Base-by-base conservation (phyloP, 2,113 vertebrate genomes). In the Melanotaenia duboulayi region DNA sequence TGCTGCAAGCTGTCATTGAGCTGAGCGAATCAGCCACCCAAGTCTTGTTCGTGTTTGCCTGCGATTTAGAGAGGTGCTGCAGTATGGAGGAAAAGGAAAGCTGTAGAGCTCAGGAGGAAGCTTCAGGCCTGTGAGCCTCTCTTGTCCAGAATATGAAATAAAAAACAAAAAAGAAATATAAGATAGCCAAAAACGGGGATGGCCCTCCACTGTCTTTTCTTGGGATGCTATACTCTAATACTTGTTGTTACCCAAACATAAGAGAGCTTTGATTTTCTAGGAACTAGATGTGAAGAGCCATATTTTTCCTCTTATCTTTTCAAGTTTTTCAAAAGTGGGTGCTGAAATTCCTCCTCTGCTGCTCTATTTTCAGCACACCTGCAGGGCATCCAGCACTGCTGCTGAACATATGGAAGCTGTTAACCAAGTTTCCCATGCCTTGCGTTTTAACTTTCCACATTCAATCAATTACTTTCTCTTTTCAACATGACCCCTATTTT, bases 321-420 rank as follows among this genome's bases (percentile, higher is more conserved):
- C 73, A 78, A 88, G 74, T 71, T 46, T 84, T 82, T 86, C 74
- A 87, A 72, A 49, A 54, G 55, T 22, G 0, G 37, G 37, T 64
- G 83, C 82, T 80, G 81, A 84, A 84, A 87, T 76, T n/a, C 73
- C 81, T 84, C 76, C 74, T 76, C 37, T 76, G 68, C 76, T 80
- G 62, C 60, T 67, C 76, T 89, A 85, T 90, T 86, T 84, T 50
- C 74, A 83, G 78, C 82, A 50, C 71, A 88, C 73, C 84, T 88
- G 75, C 58, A 88, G 82, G 85, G 80, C 80, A 77, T 81, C 60
- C 68, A 65, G 75, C 65, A 1, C 79, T 55, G 50, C 79, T 72
- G 79, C 67, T 59, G 40, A 81, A 90, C 84, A 84, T 71, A 74
- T 67, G 71, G 83, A 71, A 80, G 85, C 74, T 72, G 61, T 65